A percentile compares a stretch with the other conserved stretches of the same genome.
These are phyloP conservation scores for Graptemys geographica DNA, from an alignment of 2,797 vertebrate genomes.

Conservation along the genomic window DNA sequence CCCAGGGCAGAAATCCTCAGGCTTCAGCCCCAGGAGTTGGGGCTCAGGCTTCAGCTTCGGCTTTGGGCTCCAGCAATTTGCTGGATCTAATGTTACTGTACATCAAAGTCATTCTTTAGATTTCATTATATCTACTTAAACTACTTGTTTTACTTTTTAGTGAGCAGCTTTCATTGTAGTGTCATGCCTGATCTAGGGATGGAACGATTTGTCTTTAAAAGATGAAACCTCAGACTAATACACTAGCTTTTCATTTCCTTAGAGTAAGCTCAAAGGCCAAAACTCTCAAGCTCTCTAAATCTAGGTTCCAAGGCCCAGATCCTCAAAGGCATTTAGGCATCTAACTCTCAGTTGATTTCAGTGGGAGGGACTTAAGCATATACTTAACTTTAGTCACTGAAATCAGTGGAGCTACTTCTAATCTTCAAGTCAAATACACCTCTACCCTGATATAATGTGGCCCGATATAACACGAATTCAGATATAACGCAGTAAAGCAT, in stretches of 20 bases:
- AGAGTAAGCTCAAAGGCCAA: background rate
- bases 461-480: no score
- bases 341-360: background rate
- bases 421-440: background rate
- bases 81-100: fast-evolving
- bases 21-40: no score
- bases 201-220: background rate
- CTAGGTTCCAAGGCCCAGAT: background rate
- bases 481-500: no score
- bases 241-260: background rate
- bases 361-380: background rate
- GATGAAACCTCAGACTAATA: background rate
- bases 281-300: background rate
- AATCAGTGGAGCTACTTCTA: background rate
- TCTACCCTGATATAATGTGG: no score
- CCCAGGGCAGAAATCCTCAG: no score
- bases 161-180: background rate
- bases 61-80: background rate
- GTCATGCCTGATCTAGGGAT: background rate
- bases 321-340: background rate
- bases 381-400: background rate
- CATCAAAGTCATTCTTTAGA: background rate
- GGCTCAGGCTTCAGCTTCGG: no score
- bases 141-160: background rate
- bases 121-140: background rate